Conservation (phyloP, 2,797 vertebrate genomes). For the Callimico goeldii region DNA sequence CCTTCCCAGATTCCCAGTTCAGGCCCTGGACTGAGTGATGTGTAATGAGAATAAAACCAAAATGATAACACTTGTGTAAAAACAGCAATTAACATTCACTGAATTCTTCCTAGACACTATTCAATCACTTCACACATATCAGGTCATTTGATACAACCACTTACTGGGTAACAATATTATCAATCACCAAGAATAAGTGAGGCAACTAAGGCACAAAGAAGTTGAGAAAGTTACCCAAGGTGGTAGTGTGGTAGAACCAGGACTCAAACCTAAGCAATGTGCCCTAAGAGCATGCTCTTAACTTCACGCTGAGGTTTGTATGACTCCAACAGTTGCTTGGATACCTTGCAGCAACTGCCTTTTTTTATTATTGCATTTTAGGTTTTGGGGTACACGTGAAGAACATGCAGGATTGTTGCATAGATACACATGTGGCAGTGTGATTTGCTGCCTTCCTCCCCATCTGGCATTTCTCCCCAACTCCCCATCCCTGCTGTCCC, state of each 20-base stretch:
- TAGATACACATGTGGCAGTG: too few relatives aligned
- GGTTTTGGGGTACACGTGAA: too few relatives aligned
- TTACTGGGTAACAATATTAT: not conserved
- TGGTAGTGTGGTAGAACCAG: not conserved
- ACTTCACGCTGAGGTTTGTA: not conserved
- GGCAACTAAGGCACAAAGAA: not conserved
- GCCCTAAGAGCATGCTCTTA: not conserved
- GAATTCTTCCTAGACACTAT: not conserved
- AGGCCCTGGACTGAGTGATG: not conserved
- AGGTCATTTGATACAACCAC: not conserved
- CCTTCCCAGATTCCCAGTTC: not conserved
- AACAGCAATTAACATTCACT: not conserved
- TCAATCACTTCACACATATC: not conserved
- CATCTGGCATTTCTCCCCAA: too few relatives aligned
- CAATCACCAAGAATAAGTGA: not conserved
- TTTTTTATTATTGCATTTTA: too few relatives aligned
- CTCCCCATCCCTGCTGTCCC: too few relatives aligned
- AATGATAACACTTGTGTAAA: not conserved
- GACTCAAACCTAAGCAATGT: not conserved
- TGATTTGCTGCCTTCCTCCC: too few relatives aligned
- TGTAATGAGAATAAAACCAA: not conserved
- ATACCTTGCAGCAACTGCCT: not conserved
- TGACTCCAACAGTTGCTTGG: not conserved
- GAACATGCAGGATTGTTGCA: too few relatives aligned
- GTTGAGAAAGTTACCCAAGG: not conserved